Percentiles rank a stretch among this genome's conserved stretches.
phyloP scores from a whole-genome alignment of 2,797 vertebrate species.

The Cyclopterus lumpus region DNA sequence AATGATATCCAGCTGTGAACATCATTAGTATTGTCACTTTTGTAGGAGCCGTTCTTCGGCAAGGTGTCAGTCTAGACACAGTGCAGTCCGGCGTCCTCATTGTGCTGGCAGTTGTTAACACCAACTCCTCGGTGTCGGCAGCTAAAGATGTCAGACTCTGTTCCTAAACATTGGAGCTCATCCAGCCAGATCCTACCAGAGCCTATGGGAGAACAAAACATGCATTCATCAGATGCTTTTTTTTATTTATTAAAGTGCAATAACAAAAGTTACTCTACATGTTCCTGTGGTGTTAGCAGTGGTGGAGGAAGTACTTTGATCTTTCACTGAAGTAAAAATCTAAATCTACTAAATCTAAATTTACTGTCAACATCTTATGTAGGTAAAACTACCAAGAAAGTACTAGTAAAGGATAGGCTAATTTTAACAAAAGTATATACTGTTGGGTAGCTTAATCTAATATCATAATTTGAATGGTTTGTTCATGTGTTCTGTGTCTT shows the following conservation, averaged over 20 bases:
- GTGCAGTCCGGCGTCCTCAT: constrained; percentile 84
- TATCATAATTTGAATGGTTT: too few species aligned
- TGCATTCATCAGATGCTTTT: neutral
- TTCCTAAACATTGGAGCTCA: constrained; percentile 80
- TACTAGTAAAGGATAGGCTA: neutral
- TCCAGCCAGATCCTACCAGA: constrained; percentile 88
- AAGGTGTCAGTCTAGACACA: constrained; percentile 64
- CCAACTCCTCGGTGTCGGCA: constrained; percentile 76
- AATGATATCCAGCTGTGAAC: constrained; percentile 22
- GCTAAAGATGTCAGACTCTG: constrained; percentile 68
- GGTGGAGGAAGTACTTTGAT: neutral
- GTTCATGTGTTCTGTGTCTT: neutral
- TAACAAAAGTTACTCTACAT: neutral
- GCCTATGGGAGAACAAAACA: constrained; percentile 70
- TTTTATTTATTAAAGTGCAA: neutral
- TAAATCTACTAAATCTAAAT: neutral
- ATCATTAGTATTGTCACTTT: neutral
- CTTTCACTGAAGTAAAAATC: neutral
- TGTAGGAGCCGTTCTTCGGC: neutral
- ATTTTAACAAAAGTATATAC: neutral
- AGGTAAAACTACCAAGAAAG: neutral
- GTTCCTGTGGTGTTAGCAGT: neutral
- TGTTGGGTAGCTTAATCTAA: neutral
- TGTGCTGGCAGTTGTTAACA: constrained; percentile 84
- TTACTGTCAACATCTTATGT: neutral